These are phyloP conservation scores for Mus spretus DNA, from an alignment of 2,797 vertebrate species.

Conservation along the genomic window DNA sequence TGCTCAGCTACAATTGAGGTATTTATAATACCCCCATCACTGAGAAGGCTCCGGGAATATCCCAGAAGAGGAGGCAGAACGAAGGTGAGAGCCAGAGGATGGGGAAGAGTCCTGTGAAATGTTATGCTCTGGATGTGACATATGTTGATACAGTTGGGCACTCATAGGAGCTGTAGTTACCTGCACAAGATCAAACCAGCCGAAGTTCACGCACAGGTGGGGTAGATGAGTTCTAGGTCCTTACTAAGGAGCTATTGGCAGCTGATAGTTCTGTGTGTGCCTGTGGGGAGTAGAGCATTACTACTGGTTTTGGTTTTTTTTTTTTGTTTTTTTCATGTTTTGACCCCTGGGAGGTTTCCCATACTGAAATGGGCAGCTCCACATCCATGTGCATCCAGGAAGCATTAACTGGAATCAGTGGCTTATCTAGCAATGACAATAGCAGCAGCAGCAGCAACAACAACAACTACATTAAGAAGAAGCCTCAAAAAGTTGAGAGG, in stretches of 20 bases:
- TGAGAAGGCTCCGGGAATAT: background rate
- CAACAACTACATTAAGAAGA: background rate
- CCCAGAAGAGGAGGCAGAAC: background rate
- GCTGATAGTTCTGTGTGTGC: background rate
- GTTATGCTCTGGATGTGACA: too few species aligned
- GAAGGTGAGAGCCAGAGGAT: background rate
- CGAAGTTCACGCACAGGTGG: too few species aligned
- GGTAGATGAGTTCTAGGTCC: background rate
- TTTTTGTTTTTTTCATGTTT: background rate
- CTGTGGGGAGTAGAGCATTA: background rate
- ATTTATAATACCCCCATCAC: background rate
- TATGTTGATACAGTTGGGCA: too few species aligned
- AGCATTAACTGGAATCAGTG: background rate
- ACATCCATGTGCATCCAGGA: too few species aligned
- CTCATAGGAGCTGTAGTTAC: background rate
- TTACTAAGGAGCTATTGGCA: background rate
- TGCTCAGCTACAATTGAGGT: background rate
- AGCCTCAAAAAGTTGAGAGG: background rate
- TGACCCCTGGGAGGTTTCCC: background rate
- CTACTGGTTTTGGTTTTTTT: too few species aligned
- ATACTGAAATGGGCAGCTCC: background rate
- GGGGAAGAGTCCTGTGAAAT: background rate
- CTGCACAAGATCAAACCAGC: background rate
- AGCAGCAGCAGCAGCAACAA: background rate
- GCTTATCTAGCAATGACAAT: background rate